Conservation (phyloP, 2,797 vertebrate species). For the Pseudotriccus pelzelni region DNA sequence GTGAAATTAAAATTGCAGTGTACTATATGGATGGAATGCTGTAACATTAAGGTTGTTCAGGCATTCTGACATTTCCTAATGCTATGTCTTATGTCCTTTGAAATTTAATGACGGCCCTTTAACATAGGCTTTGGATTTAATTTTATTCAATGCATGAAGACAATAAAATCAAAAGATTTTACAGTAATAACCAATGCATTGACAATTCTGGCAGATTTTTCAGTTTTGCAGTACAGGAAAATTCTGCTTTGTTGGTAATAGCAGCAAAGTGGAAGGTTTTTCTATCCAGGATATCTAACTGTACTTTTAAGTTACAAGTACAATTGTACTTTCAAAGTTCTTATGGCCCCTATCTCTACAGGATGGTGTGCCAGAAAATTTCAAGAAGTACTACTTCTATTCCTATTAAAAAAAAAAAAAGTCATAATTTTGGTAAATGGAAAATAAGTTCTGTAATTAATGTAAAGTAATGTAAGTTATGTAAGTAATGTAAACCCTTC, state of each 20-base stretch:
- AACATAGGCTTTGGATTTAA: not conserved
- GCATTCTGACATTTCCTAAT: not conserved
- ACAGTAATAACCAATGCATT: not conserved
- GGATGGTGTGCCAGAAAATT: not conserved
- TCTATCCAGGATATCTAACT: not conserved
- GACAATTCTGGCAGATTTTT: not conserved
- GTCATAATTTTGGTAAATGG: not conserved
- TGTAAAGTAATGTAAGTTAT: not conserved
- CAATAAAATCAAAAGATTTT: not conserved
- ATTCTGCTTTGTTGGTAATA: not conserved
- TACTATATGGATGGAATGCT: not conserved
- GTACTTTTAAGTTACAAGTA: not conserved
- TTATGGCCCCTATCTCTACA: not conserved
- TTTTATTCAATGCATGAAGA: not conserved
- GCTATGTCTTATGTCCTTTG: not conserved
- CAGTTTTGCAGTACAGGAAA: not conserved
- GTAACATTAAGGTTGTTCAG: not conserved
- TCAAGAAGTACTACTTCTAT: not conserved
- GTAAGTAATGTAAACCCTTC: not conserved
- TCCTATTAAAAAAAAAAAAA: not conserved
- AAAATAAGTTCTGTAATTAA: not conserved
- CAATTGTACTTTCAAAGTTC: not conserved
- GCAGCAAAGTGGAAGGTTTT: not conserved
- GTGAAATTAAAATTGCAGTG: not conserved
- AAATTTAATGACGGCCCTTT: not conserved